A percentile compares a stretch with the other conserved stretches of the same genome.
These are phyloP conservation scores for Philotrypesis tridentata DNA, from an alignment of 1,140 invertebrate species.

Conservation along the genomic window DNA sequence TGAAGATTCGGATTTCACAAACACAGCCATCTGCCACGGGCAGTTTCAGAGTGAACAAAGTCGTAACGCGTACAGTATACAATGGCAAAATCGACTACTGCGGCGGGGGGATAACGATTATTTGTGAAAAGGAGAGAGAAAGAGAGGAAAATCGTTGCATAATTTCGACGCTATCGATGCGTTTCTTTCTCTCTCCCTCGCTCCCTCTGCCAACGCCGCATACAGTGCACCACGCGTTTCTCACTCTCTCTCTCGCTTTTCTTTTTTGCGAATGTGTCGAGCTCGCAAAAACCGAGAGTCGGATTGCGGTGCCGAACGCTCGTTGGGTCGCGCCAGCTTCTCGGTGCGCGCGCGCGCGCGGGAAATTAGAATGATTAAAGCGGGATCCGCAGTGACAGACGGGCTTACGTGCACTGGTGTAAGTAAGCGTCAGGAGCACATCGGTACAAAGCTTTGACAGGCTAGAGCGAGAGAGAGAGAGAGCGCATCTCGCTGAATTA, in stretches of 20 bases:
- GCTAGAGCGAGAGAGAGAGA: too few species aligned
- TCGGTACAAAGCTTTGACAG: neutral
- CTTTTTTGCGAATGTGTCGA: neutral
- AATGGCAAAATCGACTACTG: too few species aligned
- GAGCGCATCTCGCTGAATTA: neutral
- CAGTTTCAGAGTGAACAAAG: too few species aligned
- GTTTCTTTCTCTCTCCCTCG: neutral
- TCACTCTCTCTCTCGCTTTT: neutral
- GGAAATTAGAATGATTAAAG: neutral
- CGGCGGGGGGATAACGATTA: too few species aligned
- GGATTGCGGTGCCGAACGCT: neutral
- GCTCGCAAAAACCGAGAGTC: neutral
- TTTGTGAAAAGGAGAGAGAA: too few species aligned
- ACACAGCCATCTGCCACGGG: too few species aligned
- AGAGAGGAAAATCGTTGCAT: neutral
- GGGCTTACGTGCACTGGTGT: neutral
- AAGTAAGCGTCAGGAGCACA: neutral
- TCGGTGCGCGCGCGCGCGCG: too few species aligned
- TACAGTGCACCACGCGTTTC: neutral
- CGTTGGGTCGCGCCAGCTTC: neutral
- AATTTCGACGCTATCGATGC: neutral
- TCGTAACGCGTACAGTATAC: too few species aligned
- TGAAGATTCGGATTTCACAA: too few species aligned
- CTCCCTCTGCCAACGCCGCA: too few species aligned
- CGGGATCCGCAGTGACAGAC: neutral